phyloP scores from a whole-genome alignment of 2,113 vertebrate species.

The Elephantulus edwardii region DNA sequence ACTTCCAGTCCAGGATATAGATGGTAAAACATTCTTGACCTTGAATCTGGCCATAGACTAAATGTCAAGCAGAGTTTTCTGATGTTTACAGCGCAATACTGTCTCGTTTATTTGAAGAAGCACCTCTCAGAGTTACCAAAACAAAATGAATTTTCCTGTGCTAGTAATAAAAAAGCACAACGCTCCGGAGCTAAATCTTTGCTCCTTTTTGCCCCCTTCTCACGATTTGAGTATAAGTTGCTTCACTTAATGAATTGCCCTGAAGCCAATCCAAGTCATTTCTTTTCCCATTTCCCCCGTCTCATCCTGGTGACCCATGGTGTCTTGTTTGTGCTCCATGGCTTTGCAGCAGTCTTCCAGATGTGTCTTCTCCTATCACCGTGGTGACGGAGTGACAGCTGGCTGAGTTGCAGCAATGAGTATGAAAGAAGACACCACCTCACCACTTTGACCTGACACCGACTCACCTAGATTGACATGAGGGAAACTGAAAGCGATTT shows the following conservation, averaged over 20 bases:
- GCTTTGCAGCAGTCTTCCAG: background rate
- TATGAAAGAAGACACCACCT: conserved; percentile 22
- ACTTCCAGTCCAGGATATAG: background rate
- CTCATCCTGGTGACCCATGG: background rate
- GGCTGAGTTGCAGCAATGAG: conserved; percentile 1
- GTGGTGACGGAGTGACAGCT: conserved; percentile 36
- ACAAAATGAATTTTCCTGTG: background rate
- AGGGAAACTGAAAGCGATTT: conserved; percentile 34
- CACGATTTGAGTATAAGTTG: conserved; percentile 11
- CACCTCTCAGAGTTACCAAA: background rate
- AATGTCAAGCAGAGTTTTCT: conserved; percentile 4
- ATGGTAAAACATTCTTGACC: conserved; percentile 17
- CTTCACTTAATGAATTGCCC: background rate
- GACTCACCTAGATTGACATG: conserved; percentile 8
- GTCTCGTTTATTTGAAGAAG: conserved; percentile 8
- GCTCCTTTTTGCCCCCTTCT: background rate
- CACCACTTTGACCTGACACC: background rate
- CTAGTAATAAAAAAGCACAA: background rate
- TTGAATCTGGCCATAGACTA: conserved; percentile 11
- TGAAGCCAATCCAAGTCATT: background rate
- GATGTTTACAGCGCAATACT: background rate
- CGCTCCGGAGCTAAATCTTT: background rate
- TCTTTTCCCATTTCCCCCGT: background rate
- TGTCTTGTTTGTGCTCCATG: background rate
- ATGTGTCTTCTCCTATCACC: conserved; percentile 1